Evolutionary conservation across 2,797 vertebrate genomes (phyloP).

Genomic region (Argyrosomus regius): DNA sequence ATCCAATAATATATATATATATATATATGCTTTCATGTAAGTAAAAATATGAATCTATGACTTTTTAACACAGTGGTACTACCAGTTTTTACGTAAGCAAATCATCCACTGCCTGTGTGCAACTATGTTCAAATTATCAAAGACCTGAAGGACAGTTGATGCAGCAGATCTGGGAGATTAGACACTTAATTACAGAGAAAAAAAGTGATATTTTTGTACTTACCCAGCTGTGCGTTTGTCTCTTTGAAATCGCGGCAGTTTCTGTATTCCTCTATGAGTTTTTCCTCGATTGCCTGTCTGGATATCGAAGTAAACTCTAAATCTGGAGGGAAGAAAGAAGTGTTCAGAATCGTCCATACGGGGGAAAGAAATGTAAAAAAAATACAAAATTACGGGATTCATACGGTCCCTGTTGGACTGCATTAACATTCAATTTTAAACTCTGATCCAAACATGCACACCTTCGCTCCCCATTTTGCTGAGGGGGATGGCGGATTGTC

Average conservation of each 20-base stretch:
- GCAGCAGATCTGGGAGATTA: no score
- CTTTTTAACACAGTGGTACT: no score
- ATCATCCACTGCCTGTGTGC: no score
- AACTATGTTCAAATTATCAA: no score
- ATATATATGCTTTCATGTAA: no score
- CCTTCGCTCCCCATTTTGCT: constrained; percentile 45
- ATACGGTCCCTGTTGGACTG: not conserved
- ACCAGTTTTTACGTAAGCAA: no score
- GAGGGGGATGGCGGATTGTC: constrained; percentile 84
- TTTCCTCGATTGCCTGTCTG: constrained; percentile 83
- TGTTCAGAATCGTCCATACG: not conserved
- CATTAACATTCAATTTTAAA: not conserved
- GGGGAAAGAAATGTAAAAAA: no score
- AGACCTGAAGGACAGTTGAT: no score
- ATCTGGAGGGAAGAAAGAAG: constrained; percentile 20
- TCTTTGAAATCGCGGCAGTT: constrained; percentile 80
- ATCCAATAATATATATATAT: no score
- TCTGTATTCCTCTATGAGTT: constrained; percentile 86
- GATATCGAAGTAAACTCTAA: not conserved
- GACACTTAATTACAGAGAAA: no score
- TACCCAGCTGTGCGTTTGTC: constrained; percentile 84
- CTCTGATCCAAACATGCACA: not conserved
- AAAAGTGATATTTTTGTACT: not conserved
- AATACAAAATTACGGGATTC: no score
- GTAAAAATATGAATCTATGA: no score